phyloP scores from a whole-genome alignment of 2,797 vertebrate genomes.

The Epinephelus awoara region DNA sequence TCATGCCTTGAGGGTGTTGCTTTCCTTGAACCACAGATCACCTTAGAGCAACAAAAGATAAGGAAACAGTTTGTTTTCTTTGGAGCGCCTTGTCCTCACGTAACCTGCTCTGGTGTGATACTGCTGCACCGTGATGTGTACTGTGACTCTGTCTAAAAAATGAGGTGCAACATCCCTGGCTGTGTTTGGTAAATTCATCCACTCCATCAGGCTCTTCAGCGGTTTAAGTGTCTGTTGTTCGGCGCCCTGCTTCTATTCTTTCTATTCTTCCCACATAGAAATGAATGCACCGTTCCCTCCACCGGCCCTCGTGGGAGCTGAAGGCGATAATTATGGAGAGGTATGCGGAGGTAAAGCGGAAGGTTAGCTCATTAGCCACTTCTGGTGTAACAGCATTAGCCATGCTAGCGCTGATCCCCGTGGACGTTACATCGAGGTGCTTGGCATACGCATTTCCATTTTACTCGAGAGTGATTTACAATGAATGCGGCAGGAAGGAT shows the following conservation, averaged over 20 bases:
- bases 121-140: background rate
- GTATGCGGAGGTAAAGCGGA: constrained; percentile 48
- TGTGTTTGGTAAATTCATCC: constrained; percentile 27
- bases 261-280: constrained; percentile 33
- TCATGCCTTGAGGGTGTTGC: constrained; percentile 15
- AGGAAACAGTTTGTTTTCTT: background rate
- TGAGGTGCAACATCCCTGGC: background rate
- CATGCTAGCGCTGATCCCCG: constrained; percentile 44
- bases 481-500: constrained; percentile 11
- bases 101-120: background rate
- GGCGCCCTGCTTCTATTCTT: constrained; percentile 17
- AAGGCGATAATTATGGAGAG: constrained; percentile 51
- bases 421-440: background rate
- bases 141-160: constrained; percentile 2
- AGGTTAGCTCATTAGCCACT: constrained; percentile 66
- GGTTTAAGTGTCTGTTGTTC: background rate
- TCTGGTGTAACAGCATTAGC: constrained; percentile 53
- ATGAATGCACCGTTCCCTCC: constrained; percentile 35
- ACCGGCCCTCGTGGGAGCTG: constrained; percentile 30
- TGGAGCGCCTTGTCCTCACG: constrained; percentile 18
- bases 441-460: constrained; percentile 42
- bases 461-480: constrained; percentile 27
- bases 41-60: constrained; percentile 16
- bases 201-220: constrained; percentile 34
- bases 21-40: constrained; percentile 15